phyloP scores from a whole-genome alignment of 2,888 invertebrate species.

The Caenorhabditis zanzibari region DNA sequence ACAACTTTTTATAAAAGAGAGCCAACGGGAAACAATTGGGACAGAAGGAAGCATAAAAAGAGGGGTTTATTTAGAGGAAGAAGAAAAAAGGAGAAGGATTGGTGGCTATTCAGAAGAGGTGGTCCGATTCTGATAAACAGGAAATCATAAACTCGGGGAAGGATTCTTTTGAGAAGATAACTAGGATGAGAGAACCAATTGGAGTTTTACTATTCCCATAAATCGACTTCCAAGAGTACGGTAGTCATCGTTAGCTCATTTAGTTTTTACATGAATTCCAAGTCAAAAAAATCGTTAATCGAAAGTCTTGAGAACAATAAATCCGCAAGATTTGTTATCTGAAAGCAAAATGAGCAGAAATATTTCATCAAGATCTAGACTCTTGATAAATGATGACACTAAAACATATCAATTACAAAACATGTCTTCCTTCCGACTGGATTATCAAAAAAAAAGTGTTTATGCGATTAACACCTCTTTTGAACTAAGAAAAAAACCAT shows the following conservation, averaged over 20 bases:
- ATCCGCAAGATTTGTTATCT: neutral
- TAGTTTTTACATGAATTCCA: no score
- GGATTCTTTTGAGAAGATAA: neutral
- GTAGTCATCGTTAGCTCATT: no score
- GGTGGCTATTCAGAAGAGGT: neutral
- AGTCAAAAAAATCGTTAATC: no score
- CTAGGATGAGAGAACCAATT: neutral
- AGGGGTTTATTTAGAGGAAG: slow-evolving; percentile 15
- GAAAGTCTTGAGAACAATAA: no score
- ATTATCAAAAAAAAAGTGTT: slow-evolving; percentile 35
- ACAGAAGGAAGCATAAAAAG: slow-evolving; percentile 33
- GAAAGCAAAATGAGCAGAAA: neutral
- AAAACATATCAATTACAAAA: slow-evolving; percentile 5
- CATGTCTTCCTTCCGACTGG: slow-evolving; percentile 7
- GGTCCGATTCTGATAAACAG: slow-evolving; percentile 31
- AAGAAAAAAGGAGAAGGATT: neutral
- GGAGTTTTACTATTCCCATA: neutral
- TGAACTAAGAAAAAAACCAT: slow-evolving; percentile 5
- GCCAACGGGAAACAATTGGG: slow-evolving; percentile 64
- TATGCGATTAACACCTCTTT: slow-evolving; percentile 16
- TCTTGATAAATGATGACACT: neutral
- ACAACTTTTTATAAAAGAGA: slow-evolving; percentile 31
- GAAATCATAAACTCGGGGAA: slow-evolving; percentile 14
- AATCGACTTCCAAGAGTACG: no score
- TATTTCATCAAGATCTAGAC: neutral